Base-by-base conservation (phyloP, 2,797 vertebrate species). In the Luscinia megarhynchos region DNA sequence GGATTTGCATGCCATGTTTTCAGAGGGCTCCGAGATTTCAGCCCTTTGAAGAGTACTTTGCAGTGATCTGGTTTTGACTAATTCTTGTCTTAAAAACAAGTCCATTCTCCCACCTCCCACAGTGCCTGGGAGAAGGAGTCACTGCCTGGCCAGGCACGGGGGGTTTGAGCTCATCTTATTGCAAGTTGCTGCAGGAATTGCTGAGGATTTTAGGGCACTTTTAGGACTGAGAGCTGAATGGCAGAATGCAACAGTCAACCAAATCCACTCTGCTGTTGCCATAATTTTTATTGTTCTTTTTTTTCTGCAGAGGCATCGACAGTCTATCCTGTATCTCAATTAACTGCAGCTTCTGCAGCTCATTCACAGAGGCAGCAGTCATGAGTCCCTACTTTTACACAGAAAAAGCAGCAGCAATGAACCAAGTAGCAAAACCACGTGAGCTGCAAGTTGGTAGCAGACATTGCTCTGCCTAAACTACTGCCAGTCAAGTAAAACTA, bases 91-190 rank as follows among this genome's bases (percentile, higher is more conserved):
- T 55, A 75, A 72, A 82, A 69, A 40, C 15, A 21, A 88, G 46
- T 68, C 50, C 51, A 20, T 63, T 80, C 45, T 88, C 29, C 46
- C 81, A 64, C 41, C 41, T 84, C 87, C 32, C 54, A 64, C 20
- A 1, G 30, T 58, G 62, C 46, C 23, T 63, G 41, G 64, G 53
- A 93, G 76, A 63, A 81, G 77, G 66, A 84, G 80, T 55, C 87
- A 66, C 59, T 36, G 75, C 75, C 59, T 67, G 87, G 82, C 40
- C 79, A 57, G 0, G 0, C 67, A 50, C 0, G 0, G 30, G 50
- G 68, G 41, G 21, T 48, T 84, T 62, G 63, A 75, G 55, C 63
- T 87, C 55, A 27, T 82, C 43, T 29, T 46, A 15, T 62, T 2
- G 0, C 43, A 69, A 51, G 26, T 8, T 10, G 1, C n/a, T 48